Percentiles rank a stretch among this genome's conserved stretches.
These are phyloP conservation scores for Battus philenor DNA, from an alignment of 1,140 invertebrate genomes.

Conservation along the genomic window DNA sequence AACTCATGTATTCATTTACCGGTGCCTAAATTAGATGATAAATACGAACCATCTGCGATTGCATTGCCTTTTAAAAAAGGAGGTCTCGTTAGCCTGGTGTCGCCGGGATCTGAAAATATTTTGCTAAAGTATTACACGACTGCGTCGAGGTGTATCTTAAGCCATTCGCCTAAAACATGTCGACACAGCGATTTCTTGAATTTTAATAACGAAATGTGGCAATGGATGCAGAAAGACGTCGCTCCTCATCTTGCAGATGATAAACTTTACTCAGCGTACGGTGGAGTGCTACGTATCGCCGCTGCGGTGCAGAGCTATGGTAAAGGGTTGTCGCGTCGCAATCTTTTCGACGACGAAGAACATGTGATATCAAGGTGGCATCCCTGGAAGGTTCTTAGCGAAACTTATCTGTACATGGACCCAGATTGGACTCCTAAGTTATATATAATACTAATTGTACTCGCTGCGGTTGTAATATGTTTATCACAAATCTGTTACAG, in stretches of 20 bases:
- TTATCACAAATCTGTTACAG: conserved; percentile 49
- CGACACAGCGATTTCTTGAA: conserved; percentile 66
- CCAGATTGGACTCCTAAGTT: conserved; percentile 42
- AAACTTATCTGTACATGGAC: conserved; percentile 40
- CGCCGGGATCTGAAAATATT: conserved; percentile 72
- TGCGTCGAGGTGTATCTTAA: conserved; percentile 58
- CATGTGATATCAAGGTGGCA: conserved; percentile 35
- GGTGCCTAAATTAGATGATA: conserved; percentile 44
- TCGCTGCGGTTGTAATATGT: conserved; percentile 41
- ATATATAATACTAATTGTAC: conserved; percentile 36
- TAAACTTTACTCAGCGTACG: conserved; percentile 78
- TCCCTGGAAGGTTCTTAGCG: conserved; percentile 39
- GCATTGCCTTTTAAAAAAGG: conserved; percentile 66
- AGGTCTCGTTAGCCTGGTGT: conserved; percentile 73
- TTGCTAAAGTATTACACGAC: conserved; percentile 78
- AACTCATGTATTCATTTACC: conserved; percentile 59
- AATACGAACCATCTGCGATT: conserved; percentile 60
- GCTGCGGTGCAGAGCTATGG: conserved; percentile 74
- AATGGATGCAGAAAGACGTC: conserved; percentile 77
- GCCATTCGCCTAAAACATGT: conserved; percentile 66
- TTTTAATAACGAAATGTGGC: conserved; percentile 76
- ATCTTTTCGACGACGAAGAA: conserved; percentile 41
- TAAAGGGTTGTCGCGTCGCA: conserved; percentile 49
- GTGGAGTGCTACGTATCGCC: conserved; percentile 77
- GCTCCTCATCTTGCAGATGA: conserved; percentile 77